These are phyloP conservation scores for Drosophila parabipectinata DNA, from an alignment of 1,140 invertebrate genomes.

Conservation along the genomic window DNA sequence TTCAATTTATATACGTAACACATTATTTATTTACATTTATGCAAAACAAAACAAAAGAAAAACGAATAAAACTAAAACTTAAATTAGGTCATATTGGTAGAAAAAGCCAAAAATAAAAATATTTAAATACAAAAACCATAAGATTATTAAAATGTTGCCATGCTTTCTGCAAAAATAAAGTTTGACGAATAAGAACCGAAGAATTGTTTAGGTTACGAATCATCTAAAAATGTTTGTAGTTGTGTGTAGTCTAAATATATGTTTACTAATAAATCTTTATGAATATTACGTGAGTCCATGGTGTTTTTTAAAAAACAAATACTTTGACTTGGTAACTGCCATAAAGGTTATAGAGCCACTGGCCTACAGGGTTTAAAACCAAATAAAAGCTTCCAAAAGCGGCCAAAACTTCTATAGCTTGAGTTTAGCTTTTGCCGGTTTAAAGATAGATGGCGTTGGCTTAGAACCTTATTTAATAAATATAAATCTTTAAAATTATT, in stretches of 20 bases:
- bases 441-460: conserved; percentile 6
- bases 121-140: conserved; percentile 8
- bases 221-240: conserved; percentile 61
- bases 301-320: background rate
- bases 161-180: conserved; percentile 37
- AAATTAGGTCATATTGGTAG: conserved; percentile 19
- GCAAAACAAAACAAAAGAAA: conserved; percentile 3
- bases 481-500: too few relatives aligned
- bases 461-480: too few relatives aligned
- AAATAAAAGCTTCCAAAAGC: background rate
- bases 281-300: conserved; percentile 46
- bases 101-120: conserved; percentile 17
- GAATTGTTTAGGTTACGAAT: conserved; percentile 42
- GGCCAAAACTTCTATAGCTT: background rate
- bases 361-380: background rate
- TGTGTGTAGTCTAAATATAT: conserved; percentile 65
- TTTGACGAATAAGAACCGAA: conserved; percentile 10
- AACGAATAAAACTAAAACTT: conserved; percentile 3
- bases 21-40: conserved; percentile 42
- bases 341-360: conserved; percentile 4
- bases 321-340: background rate
- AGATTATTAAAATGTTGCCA: conserved; percentile 21
- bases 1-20: conserved; percentile 53
- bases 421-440: background rate
- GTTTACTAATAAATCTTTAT: conserved; percentile 72